Conservation (phyloP, 2,797 vertebrate species). For the Brotogeris chrysoptera region DNA sequence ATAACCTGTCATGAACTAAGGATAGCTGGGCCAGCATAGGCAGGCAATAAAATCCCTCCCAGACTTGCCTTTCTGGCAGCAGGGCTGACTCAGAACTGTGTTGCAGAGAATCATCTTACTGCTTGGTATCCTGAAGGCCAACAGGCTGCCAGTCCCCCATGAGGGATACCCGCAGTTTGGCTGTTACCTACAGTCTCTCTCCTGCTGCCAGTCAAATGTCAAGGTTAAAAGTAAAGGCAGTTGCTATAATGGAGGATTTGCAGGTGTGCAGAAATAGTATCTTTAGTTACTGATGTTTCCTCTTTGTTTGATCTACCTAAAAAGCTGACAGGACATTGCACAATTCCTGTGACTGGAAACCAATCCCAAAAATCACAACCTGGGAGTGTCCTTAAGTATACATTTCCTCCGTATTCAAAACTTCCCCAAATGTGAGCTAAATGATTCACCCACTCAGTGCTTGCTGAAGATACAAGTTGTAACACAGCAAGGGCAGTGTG, state of each 20-base stretch:
- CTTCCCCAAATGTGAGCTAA: background rate
- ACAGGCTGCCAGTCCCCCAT: fast-evolving
- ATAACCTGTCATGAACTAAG: background rate
- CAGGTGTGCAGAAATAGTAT: background rate
- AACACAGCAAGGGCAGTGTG: background rate
- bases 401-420: background rate
- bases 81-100: background rate
- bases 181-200: background rate
- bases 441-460: background rate
- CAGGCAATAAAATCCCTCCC: background rate
- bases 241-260: background rate
- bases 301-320: background rate
- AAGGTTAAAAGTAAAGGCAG: background rate
- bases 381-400: background rate
- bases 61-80: background rate
- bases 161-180: fast-evolving
- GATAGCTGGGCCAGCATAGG: background rate
- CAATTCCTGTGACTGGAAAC: background rate
- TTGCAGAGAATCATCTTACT: background rate
- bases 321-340: background rate
- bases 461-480: background rate
- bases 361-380: background rate
- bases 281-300: background rate
- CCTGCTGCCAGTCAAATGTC: background rate
- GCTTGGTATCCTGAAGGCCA: background rate